These are phyloP conservation scores for Xenopus laevis DNA, from an alignment of 2,113 vertebrate species.

Conservation along the genomic window DNA sequence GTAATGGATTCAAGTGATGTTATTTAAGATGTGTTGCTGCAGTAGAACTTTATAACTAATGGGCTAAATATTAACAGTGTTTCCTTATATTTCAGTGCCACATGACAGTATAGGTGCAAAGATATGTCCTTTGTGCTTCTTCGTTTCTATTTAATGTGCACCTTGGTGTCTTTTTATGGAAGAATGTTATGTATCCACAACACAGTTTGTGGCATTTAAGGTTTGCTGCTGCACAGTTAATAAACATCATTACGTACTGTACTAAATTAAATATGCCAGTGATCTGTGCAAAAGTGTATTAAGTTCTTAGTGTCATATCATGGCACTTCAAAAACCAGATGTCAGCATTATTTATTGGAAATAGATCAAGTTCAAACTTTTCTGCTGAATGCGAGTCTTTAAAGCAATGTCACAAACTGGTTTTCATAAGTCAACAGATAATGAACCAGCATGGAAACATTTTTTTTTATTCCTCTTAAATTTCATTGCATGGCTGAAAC, in stretches of 20 bases:
- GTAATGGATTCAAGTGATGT: too few species aligned
- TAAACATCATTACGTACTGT: neutral
- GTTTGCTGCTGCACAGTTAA: neutral
- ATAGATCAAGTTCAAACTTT: slow-evolving; percentile 16
- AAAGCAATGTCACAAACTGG: slow-evolving; percentile 41
- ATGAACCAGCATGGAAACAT: slow-evolving; percentile 45
- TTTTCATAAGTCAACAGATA: slow-evolving; percentile 43
- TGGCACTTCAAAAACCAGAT: neutral
- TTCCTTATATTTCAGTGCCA: too few species aligned
- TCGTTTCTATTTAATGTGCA: too few species aligned
- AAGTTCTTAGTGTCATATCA: neutral
- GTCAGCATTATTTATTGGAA: slow-evolving; percentile 46
- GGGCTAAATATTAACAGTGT: too few species aligned
- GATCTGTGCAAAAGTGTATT: slow-evolving; percentile 7
- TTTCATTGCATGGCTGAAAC: slow-evolving; percentile 51
- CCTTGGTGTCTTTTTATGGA: too few species aligned
- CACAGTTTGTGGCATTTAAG: too few species aligned
- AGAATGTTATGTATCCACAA: too few species aligned
- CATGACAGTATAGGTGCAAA: slow-evolving; percentile 1
- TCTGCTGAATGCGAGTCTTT: slow-evolving; percentile 27
- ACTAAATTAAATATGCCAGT: neutral
- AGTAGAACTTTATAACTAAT: too few species aligned
- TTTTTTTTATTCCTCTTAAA: slow-evolving; percentile 40
- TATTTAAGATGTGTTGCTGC: too few species aligned
- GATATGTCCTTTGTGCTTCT: too few species aligned